Evolutionary conservation across 2,888 invertebrate genomes (phyloP).

Genomic region (Ochlodes sylvanus): DNA sequence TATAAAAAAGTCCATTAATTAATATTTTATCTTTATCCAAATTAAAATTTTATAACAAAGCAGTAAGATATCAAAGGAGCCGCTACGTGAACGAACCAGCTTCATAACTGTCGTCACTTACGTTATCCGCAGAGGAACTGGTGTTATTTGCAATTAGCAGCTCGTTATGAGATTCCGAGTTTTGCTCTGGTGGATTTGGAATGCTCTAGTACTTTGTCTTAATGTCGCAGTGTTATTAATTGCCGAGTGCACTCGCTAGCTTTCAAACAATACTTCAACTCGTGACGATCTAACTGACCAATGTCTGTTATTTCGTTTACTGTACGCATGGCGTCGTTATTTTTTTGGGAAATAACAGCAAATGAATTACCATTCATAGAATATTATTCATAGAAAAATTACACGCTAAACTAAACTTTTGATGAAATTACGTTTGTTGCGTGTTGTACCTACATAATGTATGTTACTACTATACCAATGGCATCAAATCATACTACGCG

Average conservation of each 20-base stretch:
- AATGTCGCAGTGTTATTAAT: constrained; percentile 14
- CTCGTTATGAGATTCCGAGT: constrained; percentile 30
- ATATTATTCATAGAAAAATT: too few species aligned
- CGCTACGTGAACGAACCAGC: not conserved
- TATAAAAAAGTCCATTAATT: too few species aligned
- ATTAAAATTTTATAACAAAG: not conserved
- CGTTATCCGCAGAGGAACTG: constrained; percentile 10
- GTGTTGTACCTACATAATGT: not conserved
- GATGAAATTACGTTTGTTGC: not conserved
- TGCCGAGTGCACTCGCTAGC: constrained; percentile 6
- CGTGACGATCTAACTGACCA: not conserved
- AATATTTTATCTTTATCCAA: too few species aligned
- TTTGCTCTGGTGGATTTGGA: constrained; percentile 27
- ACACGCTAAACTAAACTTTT: too few species aligned
- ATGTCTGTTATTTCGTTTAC: not conserved
- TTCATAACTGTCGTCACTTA: constrained; percentile 27
- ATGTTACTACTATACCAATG: too few species aligned
- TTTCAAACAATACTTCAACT: not conserved
- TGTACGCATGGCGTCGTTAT: too few species aligned
- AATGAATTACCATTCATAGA: too few species aligned
- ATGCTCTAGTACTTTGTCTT: constrained; percentile 20
- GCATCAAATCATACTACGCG: too few species aligned
- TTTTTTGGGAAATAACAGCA: not conserved
- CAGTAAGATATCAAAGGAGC: not conserved
- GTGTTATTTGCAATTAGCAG: constrained; percentile 31